Conservation (phyloP, 1,140 invertebrate genomes). For the Neodiprion fabricii region DNA sequence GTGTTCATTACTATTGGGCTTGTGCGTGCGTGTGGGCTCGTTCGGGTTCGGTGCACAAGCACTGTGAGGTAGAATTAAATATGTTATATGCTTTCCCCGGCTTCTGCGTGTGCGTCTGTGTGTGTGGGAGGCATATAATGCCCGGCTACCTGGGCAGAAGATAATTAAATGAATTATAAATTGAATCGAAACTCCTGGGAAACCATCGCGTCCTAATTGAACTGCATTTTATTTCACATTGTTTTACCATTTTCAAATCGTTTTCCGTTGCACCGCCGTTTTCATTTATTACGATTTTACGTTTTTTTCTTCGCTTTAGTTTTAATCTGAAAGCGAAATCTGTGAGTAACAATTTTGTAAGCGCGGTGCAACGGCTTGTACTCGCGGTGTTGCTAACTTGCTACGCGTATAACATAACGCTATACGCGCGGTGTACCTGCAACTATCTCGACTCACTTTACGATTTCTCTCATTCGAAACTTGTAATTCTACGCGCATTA, state of each 20-base stretch:
- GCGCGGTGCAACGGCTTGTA: background rate
- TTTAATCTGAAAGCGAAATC: background rate
- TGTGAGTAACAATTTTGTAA: background rate
- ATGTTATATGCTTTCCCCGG: too few species aligned
- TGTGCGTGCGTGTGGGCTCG: background rate
- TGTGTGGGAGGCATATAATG: too few species aligned
- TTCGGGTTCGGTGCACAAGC: background rate
- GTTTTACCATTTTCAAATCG: background rate
- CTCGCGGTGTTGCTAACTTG: too few species aligned
- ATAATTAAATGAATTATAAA: background rate
- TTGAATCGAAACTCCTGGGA: background rate
- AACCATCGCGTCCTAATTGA: background rate
- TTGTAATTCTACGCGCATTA: background rate
- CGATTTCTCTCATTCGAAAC: constrained; percentile 2
- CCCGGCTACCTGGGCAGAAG: background rate
- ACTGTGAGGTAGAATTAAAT: background rate
- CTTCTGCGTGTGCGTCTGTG: too few species aligned
- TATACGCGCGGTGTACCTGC: background rate
- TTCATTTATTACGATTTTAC: too few species aligned
- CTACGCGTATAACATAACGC: background rate
- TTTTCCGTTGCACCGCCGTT: background rate
- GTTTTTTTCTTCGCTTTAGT: background rate
- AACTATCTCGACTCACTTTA: background rate
- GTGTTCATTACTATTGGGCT: background rate
- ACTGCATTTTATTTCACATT: background rate